Percentiles rank a stretch among this genome's conserved stretches.
phyloP scores from a whole-genome alignment of 2,113 vertebrate genomes.

The Brachyistius frenatus region DNA sequence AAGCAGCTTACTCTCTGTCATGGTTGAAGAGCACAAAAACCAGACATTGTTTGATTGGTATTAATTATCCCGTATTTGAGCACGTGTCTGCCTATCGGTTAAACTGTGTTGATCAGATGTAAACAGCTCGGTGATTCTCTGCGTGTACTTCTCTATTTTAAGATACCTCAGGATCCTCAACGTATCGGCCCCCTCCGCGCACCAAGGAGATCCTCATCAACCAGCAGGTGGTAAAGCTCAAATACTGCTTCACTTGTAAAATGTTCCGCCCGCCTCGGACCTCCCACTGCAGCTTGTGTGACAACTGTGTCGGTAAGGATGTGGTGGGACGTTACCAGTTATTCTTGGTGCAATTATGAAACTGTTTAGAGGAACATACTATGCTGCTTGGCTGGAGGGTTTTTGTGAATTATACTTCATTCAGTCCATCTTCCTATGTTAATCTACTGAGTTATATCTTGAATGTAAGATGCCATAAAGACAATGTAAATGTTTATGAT shows the following conservation, averaged over 20 bases:
- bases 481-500: too few species aligned
- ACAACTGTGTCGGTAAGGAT: constrained; percentile 95
- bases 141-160: constrained; percentile 56
- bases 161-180: constrained; percentile 94
- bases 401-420: neutral
- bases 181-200: constrained; percentile 92
- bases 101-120: neutral
- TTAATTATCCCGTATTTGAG: neutral
- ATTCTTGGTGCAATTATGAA: neutral
- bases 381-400: neutral
- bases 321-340: neutral
- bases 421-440: too few species aligned
- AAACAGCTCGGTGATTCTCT: neutral
- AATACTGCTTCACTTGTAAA: constrained; percentile 98
- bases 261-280: constrained; percentile 96
- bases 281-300: constrained; percentile 96
- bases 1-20: constrained; percentile 57
- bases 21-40: constrained; percentile 10
- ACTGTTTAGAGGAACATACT: too few species aligned
- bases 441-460: too few species aligned
- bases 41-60: neutral
- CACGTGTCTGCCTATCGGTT: neutral
- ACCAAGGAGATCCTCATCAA: constrained; percentile 96
- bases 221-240: constrained; percentile 94
- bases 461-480: too few species aligned